These are phyloP conservation scores for Hemibates koningsi DNA, from an alignment of 2,113 vertebrate species.

Conservation along the genomic window DNA sequence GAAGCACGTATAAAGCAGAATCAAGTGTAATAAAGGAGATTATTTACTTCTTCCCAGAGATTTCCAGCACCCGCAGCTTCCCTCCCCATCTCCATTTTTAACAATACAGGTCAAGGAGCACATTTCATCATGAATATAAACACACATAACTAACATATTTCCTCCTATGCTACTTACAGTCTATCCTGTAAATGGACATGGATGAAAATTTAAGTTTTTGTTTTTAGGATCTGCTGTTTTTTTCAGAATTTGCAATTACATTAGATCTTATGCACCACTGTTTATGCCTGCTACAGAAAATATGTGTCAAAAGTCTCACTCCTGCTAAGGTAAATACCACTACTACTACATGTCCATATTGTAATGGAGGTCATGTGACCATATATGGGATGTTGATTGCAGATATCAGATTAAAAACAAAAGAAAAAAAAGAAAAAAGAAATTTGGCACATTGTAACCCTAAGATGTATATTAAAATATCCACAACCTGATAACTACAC, in stretches of 20 bases:
- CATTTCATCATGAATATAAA: not conserved
- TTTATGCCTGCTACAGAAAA: not conserved
- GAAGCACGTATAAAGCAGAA: not conserved
- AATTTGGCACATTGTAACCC: not conserved
- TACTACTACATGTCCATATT: rapidly evolving
- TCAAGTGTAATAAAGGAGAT: slow-evolving; percentile 25
- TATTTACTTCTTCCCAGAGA: slow-evolving; percentile 32
- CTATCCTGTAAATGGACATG: not conserved
- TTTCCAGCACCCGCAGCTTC: slow-evolving; percentile 8
- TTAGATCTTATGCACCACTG: not conserved
- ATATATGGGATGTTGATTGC: not conserved
- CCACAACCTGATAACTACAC: not conserved
- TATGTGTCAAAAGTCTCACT: not conserved
- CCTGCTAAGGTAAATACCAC: not conserved
- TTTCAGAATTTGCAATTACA: not conserved
- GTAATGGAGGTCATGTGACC: not conserved
- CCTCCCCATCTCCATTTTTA: slow-evolving; percentile 12
- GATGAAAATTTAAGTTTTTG: not conserved
- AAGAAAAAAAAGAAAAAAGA: not conserved
- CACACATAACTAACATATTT: not conserved
- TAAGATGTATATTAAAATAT: not conserved
- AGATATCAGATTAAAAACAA: not conserved
- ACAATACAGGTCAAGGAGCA: not conserved
- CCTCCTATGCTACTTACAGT: not conserved
- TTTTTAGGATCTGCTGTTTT: not conserved